phyloP scores from a whole-genome alignment of 92 coral and sea anemone genomes.

The Bergia puertoricense region DNA sequence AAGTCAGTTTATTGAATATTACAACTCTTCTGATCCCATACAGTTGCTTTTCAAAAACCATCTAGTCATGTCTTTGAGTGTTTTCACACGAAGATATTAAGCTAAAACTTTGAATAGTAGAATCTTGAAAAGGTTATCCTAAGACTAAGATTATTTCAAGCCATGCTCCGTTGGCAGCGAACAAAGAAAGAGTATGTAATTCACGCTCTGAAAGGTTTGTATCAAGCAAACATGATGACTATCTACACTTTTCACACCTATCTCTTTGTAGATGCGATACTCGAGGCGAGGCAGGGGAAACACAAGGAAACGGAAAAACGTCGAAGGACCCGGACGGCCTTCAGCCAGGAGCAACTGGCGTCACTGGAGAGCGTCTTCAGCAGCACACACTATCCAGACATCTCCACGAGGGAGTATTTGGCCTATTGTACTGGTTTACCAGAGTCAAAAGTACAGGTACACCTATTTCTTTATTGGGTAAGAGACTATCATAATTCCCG shows the following conservation, averaged over 20 bases:
- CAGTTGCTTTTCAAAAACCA: too few relatives aligned
- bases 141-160: too few relatives aligned
- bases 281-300: conserved; percentile 25
- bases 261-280: conserved; percentile 33
- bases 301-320: conserved; percentile 14
- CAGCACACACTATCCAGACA: conserved; percentile 37
- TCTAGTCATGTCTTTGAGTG: neutral
- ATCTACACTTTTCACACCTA: neutral
- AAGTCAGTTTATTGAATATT: too few relatives aligned
- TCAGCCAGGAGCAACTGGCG: conserved; percentile 39
- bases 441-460: conserved; percentile 40
- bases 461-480: too few relatives aligned
- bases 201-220: neutral
- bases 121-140: too few relatives aligned
- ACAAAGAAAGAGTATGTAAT: neutral
- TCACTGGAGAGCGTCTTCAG: conserved; percentile 28
- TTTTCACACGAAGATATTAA: neutral
- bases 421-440: conserved; percentile 30
- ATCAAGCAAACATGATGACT: neutral
- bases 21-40: neutral
- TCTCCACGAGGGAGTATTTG: conserved; percentile 24
- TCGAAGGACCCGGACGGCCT: conserved; percentile 37
- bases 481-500: too few relatives aligned
- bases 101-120: neutral
- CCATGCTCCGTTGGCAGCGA: too few relatives aligned